A percentile compares a stretch with the other conserved stretches of the same genome.
These are phyloP conservation scores for Nymphalis io DNA, from an alignment of 1,140 invertebrate genomes.

Conservation along the genomic window DNA sequence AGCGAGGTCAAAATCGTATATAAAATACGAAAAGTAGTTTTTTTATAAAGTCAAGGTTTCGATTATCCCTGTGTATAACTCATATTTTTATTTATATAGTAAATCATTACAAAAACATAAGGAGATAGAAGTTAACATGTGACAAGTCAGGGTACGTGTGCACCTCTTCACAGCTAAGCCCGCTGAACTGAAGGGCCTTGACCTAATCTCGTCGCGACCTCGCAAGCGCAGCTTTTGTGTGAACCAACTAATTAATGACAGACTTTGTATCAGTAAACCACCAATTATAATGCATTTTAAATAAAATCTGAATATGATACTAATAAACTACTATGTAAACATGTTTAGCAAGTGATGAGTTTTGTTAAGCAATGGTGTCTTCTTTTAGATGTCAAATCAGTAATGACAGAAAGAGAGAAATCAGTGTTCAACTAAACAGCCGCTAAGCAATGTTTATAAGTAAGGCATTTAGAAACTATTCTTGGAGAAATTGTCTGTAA, in stretches of 20 bases:
- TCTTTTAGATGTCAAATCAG: no score
- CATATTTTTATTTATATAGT: not conserved
- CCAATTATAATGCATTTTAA: not conserved
- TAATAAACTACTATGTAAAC: no score
- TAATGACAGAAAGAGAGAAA: no score
- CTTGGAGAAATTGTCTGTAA: no score
- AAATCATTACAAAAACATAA: not conserved
- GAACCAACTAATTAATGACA: constrained; percentile 17
- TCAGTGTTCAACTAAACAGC: no score
- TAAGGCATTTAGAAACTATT: no score
- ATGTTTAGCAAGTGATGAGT: no score
- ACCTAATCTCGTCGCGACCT: constrained; percentile 24
- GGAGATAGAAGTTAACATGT: not conserved
- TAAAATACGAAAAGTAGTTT: no score
- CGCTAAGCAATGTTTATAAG: no score
- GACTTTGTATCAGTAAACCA: constrained; percentile 6
- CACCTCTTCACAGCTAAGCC: constrained; percentile 4
- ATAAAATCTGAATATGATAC: not conserved
- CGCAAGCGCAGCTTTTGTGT: constrained; percentile 26
- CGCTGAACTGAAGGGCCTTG: constrained; percentile 30
- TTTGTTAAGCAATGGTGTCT: no score
- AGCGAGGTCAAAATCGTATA: no score
- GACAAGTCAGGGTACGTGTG: constrained; percentile 12
- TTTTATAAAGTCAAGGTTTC: no score
- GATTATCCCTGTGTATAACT: not conserved